Evolutionary conservation across 2,113 vertebrate species (phyloP), one percentile per base, ranked within the genome.

Genomic region (Corynorhinus townsendii): DNA sequence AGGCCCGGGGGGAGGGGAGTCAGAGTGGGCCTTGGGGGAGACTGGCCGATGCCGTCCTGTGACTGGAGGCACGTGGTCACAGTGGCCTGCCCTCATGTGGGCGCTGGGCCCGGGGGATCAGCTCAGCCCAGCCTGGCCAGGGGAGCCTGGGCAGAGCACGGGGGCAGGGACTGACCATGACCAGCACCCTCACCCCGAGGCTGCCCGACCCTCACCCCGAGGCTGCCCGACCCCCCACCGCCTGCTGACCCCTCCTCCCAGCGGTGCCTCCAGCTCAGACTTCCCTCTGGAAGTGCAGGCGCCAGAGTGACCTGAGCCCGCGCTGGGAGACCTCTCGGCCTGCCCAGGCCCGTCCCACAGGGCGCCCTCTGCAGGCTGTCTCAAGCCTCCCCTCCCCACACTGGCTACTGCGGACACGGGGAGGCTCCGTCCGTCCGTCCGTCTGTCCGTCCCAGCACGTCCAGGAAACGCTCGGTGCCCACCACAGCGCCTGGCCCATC

Each of bases 21-120:
- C 45, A 17, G 66, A 3, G 38, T 40, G 64, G 47, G 47, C 15
- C 49, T 52, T 7, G 4, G 24, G 49, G 11, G 14, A n/a, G 24
- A 24, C 54, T 22, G 22, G 45, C 30, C 15, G 54, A 4, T 1
- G 20, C 8, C 2, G 8, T 0, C 2, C 33, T 16, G 14, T 11
- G 20, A 59, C 66, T 11, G 22, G 35, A 43, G 52, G 43, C 40
- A 0, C 0, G 4, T 16, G 20, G n/a, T 33, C 8, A 17, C 5
- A 0, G 43, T 10, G 40, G 30, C 4, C 2, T 66, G 43, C 38
- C 43, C n/a, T n/a, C 11, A 0, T 0, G 56, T 12, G 68, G 40
- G 19, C 0, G 0, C 24, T 10, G 62, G 40, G 4, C 47, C 76
- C 6, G 1, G 20, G 45, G 1, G 52, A 45, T 49, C 8, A 1